Base-by-base conservation (phyloP, 2,888 invertebrate genomes). In the Eupelmus urozonus region DNA sequence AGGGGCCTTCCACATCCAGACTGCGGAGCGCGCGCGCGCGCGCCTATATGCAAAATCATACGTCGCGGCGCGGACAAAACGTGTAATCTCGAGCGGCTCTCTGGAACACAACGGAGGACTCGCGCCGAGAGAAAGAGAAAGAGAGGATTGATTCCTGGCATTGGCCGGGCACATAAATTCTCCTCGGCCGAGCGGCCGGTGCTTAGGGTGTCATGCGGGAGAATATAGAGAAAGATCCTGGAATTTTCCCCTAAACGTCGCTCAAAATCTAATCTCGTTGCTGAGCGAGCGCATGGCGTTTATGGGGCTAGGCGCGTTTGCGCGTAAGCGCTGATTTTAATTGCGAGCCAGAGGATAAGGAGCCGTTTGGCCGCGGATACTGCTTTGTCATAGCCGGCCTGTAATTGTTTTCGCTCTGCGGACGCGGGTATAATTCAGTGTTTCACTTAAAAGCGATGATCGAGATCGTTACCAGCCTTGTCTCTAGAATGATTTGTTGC, bases 61-160 rank as follows among this genome's bases (percentile, higher is more conserved):
- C 76, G 40, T 63, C n/a, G 16, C 20, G 57, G 18, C 16, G 25
- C 66, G 77, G 80, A n/a, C 49, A 16, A n/a, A 11, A n/a, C 49
- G 49, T 49, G n/a, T 49, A 49, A 49, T 55, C 55, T 55, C n/a
- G n/a, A n/a, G n/a, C n/a, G n/a, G n/a, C n/a, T n/a, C n/a, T n/a
- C n/a, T 20, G 23, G 49, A 2, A 16, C 3, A 49, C 3, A 53
- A 18, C 34, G 29, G 29, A 18, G 51, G 27, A 9, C 45, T 7
- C 13, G 45, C 9, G 45, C 42, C n/a, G 27, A n/a, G n/a, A 45
- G 51, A 51, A 20, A 2, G 51, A 20, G 20, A 20, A 51, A 4
- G n/a, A 81, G 79, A 85, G 40, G 85, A 88, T 87, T 87, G 88
- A 88, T 88, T 87, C 86, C 86, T 84, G 85, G 85, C 86, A 86